phyloP scores from a whole-genome alignment of 2,888 invertebrate species.

The Strigamia crassipes region DNA sequence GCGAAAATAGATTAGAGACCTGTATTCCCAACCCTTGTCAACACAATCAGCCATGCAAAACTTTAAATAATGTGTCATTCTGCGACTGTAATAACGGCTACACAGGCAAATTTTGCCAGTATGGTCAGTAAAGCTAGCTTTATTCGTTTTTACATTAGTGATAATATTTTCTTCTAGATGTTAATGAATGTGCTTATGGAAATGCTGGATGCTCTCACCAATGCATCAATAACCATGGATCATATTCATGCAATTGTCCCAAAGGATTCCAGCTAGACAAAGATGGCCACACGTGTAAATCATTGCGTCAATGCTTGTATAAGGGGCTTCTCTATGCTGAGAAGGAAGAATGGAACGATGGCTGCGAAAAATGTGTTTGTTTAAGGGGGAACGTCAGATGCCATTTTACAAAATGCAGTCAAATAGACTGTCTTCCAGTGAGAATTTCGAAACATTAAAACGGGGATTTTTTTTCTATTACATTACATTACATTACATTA shows the following conservation, averaged over 20 bases:
- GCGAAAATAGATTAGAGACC: neutral
- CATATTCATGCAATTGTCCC: slow-evolving; percentile 48
- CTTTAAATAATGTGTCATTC: neutral
- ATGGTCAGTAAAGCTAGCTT: neutral
- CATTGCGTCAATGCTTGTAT: neutral
- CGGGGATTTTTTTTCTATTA: too few species aligned
- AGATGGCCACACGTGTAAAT: slow-evolving; percentile 47
- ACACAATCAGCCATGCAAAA: neutral
- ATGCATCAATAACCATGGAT: slow-evolving; percentile 49
- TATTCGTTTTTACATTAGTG: neutral
- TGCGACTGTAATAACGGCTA: neutral
- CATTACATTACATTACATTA: neutral
- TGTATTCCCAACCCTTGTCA: neutral
- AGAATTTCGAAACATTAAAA: too few species aligned
- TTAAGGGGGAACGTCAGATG: neutral
- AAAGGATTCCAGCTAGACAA: slow-evolving; percentile 46
- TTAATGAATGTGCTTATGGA: slow-evolving; percentile 49
- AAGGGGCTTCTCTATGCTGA: neutral
- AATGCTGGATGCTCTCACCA: slow-evolving; percentile 49
- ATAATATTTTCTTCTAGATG: slow-evolving; percentile 46
- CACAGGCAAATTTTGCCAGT: slow-evolving; percentile 19
- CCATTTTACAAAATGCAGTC: neutral
- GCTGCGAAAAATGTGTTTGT: neutral
- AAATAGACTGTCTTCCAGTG: neutral
- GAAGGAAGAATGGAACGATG: neutral